Evolutionary conservation across 2,888 invertebrate genomes (phyloP).

Genomic region (Orgyia antiqua): DNA sequence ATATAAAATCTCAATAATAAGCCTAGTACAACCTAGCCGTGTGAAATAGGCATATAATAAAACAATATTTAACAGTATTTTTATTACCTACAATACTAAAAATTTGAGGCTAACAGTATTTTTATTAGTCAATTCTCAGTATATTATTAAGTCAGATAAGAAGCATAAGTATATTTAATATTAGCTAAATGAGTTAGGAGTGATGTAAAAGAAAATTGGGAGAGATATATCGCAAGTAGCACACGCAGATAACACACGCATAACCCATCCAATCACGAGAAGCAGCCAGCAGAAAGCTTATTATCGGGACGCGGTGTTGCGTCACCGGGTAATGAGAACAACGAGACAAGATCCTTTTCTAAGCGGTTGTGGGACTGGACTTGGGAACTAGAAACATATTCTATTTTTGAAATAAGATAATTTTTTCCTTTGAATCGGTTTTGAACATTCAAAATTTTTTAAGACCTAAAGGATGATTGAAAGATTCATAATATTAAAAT

Average conservation of each 20-base stretch:
- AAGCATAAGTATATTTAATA: constrained; percentile 37
- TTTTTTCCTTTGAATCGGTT: too few relatives aligned
- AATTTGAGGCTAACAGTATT: too few relatives aligned
- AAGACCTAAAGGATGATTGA: too few relatives aligned
- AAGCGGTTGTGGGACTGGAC: constrained; percentile 24
- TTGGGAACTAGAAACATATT: constrained; percentile 14
- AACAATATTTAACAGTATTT: too few relatives aligned
- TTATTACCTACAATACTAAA: too few relatives aligned
- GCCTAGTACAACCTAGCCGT: too few relatives aligned
- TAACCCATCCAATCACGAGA: constrained; percentile 70
- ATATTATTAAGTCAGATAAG: constrained; percentile 24
- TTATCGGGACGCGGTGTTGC: constrained; percentile 61
- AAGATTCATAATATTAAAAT: too few relatives aligned
- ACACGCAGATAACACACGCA: constrained; percentile 70
- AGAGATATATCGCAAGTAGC: constrained; percentile 56
- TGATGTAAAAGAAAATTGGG: constrained; percentile 63
- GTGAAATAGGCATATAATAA: too few relatives aligned
- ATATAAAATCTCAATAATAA: too few relatives aligned
- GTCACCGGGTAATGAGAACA: constrained; percentile 56
- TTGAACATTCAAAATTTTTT: too few relatives aligned
- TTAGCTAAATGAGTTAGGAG: constrained; percentile 43
- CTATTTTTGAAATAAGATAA: too few relatives aligned
- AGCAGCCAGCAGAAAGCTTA: constrained; percentile 69
- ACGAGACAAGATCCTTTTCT: constrained; percentile 24
- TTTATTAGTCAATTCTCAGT: too few relatives aligned